These are phyloP conservation scores for Pachycephus smyrnensis DNA, from an alignment of 2,888 invertebrate genomes.

Conservation along the genomic window DNA sequence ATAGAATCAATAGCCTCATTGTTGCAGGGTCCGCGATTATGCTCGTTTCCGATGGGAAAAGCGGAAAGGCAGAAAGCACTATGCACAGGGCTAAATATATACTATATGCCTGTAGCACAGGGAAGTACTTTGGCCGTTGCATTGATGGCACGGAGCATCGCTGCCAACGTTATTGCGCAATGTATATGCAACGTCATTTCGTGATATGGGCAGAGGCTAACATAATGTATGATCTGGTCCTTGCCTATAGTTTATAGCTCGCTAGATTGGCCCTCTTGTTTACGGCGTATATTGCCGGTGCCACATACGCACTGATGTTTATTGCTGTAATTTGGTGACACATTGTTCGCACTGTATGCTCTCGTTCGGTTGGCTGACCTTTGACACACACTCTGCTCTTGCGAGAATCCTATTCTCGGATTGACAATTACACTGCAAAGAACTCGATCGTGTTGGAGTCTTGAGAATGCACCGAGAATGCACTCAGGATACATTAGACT, in stretches of 20 bases:
- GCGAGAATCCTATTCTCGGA: neutral
- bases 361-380: neutral
- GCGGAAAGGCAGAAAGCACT: neutral
- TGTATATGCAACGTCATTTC: constrained; percentile 5
- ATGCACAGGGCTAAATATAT: neutral
- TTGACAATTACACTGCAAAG: neutral
- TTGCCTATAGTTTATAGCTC: constrained; percentile 16
- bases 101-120: neutral
- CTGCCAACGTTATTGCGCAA: constrained; percentile 2
- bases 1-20: neutral
- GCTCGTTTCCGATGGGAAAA: neutral
- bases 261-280: constrained; percentile 22
- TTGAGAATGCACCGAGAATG: neutral
- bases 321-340: constrained; percentile 24
- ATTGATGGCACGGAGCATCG: neutral
- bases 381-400: neutral
- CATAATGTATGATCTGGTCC: constrained; percentile 17
- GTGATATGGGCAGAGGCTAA: neutral
- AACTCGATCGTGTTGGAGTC: neutral
- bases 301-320: constrained; percentile 13
- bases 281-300: constrained; percentile 9
- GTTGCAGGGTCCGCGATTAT: neutral
- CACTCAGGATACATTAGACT: neutral
- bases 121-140: neutral
- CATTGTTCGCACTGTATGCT: neutral